A percentile compares a stretch with the other conserved stretches of the same genome.
Conservation (phyloP, 1,140 invertebrate genomes). For the Gonioctena quinquepunctata region DNA sequence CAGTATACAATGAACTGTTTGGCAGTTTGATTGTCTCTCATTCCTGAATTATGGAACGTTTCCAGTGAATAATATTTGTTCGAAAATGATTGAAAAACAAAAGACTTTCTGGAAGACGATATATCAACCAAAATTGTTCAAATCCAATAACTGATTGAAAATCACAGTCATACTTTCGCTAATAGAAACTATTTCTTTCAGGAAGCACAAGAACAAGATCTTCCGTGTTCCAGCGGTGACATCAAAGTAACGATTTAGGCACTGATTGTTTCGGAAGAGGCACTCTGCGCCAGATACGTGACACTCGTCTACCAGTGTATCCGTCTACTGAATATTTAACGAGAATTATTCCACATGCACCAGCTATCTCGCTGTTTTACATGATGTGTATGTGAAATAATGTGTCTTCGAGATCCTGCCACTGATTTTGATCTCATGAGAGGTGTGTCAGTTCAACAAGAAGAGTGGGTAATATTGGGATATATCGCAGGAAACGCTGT, state of each 20-base stretch:
- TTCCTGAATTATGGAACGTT: too few species aligned
- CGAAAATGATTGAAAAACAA: too few species aligned
- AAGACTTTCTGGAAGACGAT: too few species aligned
- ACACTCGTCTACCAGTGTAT: slow-evolving; percentile 14
- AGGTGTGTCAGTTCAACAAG: background rate
- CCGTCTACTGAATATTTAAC: slow-evolving; percentile 35
- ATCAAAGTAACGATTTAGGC: slow-evolving; percentile 23
- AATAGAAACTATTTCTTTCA: too few species aligned
- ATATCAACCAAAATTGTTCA: too few species aligned
- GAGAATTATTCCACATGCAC: background rate
- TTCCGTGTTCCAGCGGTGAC: slow-evolving; percentile 2
- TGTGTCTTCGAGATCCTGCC: background rate
- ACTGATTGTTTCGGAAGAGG: slow-evolving; percentile 30
- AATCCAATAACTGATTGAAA: too few species aligned
- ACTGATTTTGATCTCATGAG: background rate
- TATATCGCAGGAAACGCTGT: too few species aligned
- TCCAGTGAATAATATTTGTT: too few species aligned
- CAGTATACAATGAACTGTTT: too few species aligned
- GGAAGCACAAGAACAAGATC: background rate
- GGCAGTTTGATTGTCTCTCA: too few species aligned
- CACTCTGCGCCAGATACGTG: slow-evolving; percentile 33
- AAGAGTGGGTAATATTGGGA: too few species aligned
- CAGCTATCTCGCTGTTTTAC: background rate
- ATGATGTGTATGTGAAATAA: background rate
- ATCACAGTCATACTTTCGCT: too few species aligned